These are phyloP conservation scores for Upupa epops DNA, from an alignment of 2,113 vertebrate genomes.

Conservation along the genomic window DNA sequence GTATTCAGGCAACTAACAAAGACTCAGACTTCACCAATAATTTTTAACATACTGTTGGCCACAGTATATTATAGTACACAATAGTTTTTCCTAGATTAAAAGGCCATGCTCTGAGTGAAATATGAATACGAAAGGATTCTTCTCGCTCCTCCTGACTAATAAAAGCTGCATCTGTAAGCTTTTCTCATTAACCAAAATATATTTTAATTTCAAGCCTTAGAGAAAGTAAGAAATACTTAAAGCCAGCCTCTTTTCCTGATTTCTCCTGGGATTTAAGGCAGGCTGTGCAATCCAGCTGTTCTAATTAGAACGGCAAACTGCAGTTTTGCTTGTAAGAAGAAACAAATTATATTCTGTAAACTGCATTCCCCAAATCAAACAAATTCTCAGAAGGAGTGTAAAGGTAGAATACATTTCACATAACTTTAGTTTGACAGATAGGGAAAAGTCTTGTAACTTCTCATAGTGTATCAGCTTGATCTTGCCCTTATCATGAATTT, in stretches of 20 bases:
- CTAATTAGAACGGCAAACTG: constrained; percentile 64
- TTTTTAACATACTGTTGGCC: neutral
- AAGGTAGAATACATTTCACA: neutral
- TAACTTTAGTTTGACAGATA: neutral
- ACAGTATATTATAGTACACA: neutral
- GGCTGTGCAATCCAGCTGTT: constrained; percentile 48
- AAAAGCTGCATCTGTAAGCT: neutral
- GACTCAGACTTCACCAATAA: neutral
- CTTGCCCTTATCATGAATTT: neutral
- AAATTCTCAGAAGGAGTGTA: neutral
- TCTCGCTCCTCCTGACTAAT: neutral
- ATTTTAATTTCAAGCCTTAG: constrained; percentile 40
- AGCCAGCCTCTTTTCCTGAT: constrained; percentile 43
- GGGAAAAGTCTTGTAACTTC: neutral
- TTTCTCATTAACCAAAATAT: constrained; percentile 37
- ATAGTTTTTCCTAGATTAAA: neutral
- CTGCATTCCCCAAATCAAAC: neutral
- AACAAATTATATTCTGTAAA: constrained; percentile 29
- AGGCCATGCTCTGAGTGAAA: neutral
- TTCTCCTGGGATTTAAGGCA: constrained; percentile 49
- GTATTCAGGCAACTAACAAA: neutral
- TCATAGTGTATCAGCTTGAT: neutral
- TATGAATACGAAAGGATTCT: neutral
- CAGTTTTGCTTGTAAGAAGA: constrained; percentile 48
- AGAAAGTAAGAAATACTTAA: constrained; percentile 27